phyloP scores from a whole-genome alignment of 1,140 invertebrate species.

The Zaprionus taronus region DNA sequence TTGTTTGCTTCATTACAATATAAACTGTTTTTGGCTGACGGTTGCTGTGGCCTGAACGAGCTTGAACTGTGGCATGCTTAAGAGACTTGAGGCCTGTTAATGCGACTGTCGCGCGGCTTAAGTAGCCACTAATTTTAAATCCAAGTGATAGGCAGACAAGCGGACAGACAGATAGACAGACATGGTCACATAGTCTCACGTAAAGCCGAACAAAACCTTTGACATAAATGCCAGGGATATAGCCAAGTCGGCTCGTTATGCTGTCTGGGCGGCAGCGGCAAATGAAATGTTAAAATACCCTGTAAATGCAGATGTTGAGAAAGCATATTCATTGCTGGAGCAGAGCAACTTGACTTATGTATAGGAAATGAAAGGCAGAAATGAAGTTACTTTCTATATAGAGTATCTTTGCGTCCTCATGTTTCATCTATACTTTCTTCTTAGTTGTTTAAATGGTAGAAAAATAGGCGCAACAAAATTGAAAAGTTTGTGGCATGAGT shows the following conservation, averaged over 20 bases:
- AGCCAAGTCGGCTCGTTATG: constrained; percentile 42
- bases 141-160: constrained; percentile 33
- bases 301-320: background rate
- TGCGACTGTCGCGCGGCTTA: constrained; percentile 41
- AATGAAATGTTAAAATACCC: constrained; percentile 43
- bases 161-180: constrained; percentile 18
- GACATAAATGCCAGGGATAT: constrained; percentile 40
- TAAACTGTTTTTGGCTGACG: background rate
- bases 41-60: background rate
- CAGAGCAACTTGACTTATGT: too few species aligned
- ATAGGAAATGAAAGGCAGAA: too few species aligned
- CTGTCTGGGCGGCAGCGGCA: constrained; percentile 46
- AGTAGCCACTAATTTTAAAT: constrained; percentile 75
- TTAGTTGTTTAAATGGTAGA: constrained; percentile 59
- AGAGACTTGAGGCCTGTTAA: constrained; percentile 28
- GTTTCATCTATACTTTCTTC: background rate
- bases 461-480: constrained; percentile 58
- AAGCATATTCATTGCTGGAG: background rate
- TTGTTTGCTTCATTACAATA: constrained; percentile 4
- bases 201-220: constrained; percentile 25
- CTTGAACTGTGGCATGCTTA: background rate
- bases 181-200: constrained; percentile 36
- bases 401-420: background rate
- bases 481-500: constrained; percentile 51
- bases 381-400: background rate